Conservation (phyloP, 1,140 invertebrate species). For the Tribolium castaneum region DNA sequence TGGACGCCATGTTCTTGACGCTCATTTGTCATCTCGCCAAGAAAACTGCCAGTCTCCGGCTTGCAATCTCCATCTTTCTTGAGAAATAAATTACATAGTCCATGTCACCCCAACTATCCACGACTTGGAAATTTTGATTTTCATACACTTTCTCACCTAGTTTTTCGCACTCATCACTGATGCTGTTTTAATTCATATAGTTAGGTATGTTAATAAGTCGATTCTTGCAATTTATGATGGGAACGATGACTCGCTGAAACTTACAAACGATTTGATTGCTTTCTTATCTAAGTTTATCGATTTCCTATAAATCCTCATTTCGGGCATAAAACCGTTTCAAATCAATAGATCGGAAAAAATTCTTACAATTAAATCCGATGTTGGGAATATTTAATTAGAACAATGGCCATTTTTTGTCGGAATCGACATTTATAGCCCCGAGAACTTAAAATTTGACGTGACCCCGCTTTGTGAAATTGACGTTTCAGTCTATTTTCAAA, state of each 20-base stretch:
- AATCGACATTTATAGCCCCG: slow-evolving; percentile 4
- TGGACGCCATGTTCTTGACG: background rate
- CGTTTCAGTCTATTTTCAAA: slow-evolving; percentile 17
- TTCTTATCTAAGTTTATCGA: background rate
- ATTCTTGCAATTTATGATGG: background rate
- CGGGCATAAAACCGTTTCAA: background rate
- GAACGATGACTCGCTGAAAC: background rate
- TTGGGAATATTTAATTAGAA: slow-evolving; percentile 20
- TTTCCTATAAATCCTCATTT: background rate
- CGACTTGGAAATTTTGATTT: background rate
- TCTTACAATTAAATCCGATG: background rate
- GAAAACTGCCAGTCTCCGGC: slow-evolving; percentile 11
- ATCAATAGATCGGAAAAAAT: background rate
- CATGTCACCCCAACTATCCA: background rate
- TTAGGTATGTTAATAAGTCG: background rate
- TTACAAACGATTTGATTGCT: background rate
- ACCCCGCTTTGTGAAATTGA: slow-evolving; percentile 17
- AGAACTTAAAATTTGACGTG: slow-evolving; percentile 8
- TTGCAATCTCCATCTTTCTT: slow-evolving; percentile 1
- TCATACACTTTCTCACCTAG: background rate
- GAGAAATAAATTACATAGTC: slow-evolving; percentile 10
- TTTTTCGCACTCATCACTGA: background rate
- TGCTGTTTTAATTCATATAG: background rate
- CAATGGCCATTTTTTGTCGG: background rate
- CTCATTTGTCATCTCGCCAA: slow-evolving; percentile 16